Conservation (phyloP, 2,797 vertebrate genomes). For the Girardinus metallicus region DNA sequence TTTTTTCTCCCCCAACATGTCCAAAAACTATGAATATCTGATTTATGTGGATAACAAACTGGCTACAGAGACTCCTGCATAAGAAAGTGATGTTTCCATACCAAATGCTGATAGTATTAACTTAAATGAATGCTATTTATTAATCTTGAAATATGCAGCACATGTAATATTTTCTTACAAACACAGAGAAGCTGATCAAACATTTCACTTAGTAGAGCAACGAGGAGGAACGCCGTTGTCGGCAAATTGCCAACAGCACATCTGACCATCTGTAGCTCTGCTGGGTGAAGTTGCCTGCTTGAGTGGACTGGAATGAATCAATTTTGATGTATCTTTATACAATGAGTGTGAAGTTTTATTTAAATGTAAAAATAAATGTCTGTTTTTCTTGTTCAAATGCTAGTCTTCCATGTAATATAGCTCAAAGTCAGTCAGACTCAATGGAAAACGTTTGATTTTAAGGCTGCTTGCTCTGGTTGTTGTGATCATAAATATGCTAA, state of each 20-base stretch:
- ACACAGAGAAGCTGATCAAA: not conserved
- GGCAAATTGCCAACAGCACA: not conserved
- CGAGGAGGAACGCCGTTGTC: not conserved
- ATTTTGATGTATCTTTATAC: not conserved
- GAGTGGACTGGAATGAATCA: not conserved
- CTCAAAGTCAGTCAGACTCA: not conserved
- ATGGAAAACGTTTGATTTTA: not conserved
- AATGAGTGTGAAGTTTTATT: not conserved
- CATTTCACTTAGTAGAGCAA: not conserved
- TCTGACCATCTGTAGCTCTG: not conserved
- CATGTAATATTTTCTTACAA: not conserved
- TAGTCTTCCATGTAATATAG: too few species aligned
- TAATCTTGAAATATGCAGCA: not conserved
- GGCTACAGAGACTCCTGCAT: not conserved
- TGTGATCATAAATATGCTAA: not conserved
- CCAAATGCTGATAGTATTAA: too few species aligned
- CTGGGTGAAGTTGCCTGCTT: not conserved
- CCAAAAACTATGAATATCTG: not conserved
- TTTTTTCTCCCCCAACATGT: not conserved
- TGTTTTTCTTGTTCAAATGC: too few species aligned
- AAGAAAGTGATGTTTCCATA: not conserved
- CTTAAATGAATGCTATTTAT: not conserved
- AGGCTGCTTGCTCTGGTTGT: not conserved
- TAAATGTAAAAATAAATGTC: too few species aligned
- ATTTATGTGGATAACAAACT: not conserved